Evolutionary conservation across 1,140 invertebrate genomes (phyloP), one percentile per base, ranked within the genome.

Genomic region (Drosophila sp.): DNA sequence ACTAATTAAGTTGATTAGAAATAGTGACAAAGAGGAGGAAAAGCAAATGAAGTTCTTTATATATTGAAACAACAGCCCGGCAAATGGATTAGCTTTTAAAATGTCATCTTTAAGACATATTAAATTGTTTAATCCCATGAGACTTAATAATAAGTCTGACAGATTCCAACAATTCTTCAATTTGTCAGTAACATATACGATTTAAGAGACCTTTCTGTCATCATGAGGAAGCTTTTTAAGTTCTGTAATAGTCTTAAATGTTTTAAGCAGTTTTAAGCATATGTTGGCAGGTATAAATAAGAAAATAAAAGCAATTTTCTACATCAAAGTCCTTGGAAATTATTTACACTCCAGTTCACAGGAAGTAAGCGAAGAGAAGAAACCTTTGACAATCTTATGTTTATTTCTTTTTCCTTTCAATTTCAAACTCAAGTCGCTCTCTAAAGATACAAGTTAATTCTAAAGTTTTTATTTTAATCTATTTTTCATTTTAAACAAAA

Each of bases 1-100:
- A n/a, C n/a, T 58, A 66, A 66, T 67, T 56, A 50, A 50, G 16
- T 34, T 21, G 27, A 61, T 67, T 61, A 41, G 14, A 61, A n/a
- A 4, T 8, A 14, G 9, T 21, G 21, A 21, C 21, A 21, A 21
- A 21, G 21, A 4, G 21, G 21, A 4, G 21, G 4, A 21, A 21
- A 9, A 2, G 2, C 14, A 43, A 0, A 21, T 21, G 1, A 21
- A 43, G 25, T 27, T 29, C 2, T 5, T 29, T 29, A 5, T 11
- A 36, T 11, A n/a, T 9, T 36, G 8, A n/a, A n/a, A 11, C 34
- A 36, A 36, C 11, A 7, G 8, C n/a, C n/a, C n/a, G 8, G 7
- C 32, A 36, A 36, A 36, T 8, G 8, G 7, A 8, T 36, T n/a
- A 8, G 1, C 32, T 36, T 4, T 27, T 27, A 29, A 29, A 29